Conservation (phyloP, 2,797 vertebrate genomes). For the Enteromius thamalakanensis region DNA sequence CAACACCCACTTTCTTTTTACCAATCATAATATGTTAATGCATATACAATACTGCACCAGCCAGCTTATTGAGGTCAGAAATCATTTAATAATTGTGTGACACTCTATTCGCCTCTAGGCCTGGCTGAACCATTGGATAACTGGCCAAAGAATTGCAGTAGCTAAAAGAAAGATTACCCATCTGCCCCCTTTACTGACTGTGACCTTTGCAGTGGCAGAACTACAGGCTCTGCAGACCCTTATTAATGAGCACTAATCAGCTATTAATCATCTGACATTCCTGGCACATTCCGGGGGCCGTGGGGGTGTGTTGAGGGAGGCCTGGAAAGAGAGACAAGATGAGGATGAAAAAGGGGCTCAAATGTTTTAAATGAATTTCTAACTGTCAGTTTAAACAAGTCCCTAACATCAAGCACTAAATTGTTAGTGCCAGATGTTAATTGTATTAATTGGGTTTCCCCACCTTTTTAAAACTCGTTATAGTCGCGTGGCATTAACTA, state of each 20-base stretch:
- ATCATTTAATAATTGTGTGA: background rate
- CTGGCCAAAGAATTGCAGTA: slow-evolving; percentile 14
- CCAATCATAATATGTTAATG: background rate
- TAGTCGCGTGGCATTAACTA: background rate
- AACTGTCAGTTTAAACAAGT: background rate
- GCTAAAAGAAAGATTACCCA: slow-evolving; percentile 31
- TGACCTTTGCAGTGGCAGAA: slow-evolving; percentile 45
- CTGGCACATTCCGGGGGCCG: slow-evolving; percentile 20
- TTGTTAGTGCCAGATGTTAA: background rate
- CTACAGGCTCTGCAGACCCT: slow-evolving; percentile 29
- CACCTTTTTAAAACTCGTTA: background rate
- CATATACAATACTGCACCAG: slow-evolving; percentile 2
- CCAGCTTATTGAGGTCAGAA: slow-evolving; percentile 15
- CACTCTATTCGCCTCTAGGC: background rate
- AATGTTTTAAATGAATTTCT: background rate
- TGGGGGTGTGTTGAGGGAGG: background rate
- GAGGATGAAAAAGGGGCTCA: background rate
- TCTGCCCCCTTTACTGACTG: slow-evolving; percentile 25
- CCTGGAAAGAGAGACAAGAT: background rate
- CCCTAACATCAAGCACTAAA: background rate
- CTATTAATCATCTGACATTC: slow-evolving; percentile 45
- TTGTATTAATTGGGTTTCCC: background rate
- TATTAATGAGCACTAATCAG: slow-evolving; percentile 35
- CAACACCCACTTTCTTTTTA: background rate
- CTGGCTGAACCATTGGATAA: background rate